phyloP scores from a whole-genome alignment of 2,888 invertebrate species.

The Diploptera punctata region DNA sequence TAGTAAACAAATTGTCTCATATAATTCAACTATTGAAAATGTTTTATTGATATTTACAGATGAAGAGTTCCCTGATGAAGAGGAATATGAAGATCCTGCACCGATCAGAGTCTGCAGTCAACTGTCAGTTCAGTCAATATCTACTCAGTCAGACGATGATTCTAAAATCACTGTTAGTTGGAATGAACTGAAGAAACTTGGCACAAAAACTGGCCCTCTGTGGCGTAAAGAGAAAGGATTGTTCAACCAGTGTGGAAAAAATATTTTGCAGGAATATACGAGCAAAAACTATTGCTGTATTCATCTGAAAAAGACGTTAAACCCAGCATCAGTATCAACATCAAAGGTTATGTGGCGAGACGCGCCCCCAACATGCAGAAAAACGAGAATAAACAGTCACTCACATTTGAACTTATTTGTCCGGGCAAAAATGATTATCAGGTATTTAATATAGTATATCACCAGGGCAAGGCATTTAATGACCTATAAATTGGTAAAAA shows the following conservation, averaged over 20 bases:
- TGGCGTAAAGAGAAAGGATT: constrained; percentile 47
- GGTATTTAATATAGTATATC: constrained; percentile 41
- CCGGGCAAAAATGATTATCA: constrained; percentile 50
- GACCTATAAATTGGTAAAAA: no score
- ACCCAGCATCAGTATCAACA: constrained; percentile 45
- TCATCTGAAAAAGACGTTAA: constrained; percentile 46
- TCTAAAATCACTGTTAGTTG: neutral
- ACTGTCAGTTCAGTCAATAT: neutral
- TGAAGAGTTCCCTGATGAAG: no score
- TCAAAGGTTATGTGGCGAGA: constrained; percentile 48
- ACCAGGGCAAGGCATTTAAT: no score
- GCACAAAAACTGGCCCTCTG: constrained; percentile 47
- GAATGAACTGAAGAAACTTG: constrained; percentile 13
- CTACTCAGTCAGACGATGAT: neutral
- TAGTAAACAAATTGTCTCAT: no score
- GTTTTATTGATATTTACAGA: no score
- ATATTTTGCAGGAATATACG: constrained; percentile 48
- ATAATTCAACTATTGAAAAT: no score
- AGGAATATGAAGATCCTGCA: neutral
- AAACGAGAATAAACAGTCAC: constrained; percentile 45
- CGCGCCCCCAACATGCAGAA: constrained; percentile 38
- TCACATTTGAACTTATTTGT: constrained; percentile 48
- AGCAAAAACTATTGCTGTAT: constrained; percentile 47
- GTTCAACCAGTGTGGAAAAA: constrained; percentile 47
- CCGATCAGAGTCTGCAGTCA: neutral